Evolutionary conservation across 2,113 vertebrate genomes (phyloP), one percentile per base, ranked within the genome.

Genomic region (Thomomys bottae): DNA sequence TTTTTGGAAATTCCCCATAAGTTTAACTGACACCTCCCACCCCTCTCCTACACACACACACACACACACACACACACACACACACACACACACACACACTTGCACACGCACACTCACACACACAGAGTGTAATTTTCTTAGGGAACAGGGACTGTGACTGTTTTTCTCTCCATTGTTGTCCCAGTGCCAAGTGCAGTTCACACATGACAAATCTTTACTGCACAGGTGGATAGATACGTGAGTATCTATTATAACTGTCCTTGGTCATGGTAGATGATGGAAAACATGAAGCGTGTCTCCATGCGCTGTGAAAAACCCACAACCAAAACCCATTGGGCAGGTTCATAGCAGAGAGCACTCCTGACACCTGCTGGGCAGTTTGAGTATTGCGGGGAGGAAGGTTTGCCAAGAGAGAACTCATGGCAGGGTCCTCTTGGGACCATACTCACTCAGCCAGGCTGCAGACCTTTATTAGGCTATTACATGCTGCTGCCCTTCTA

Each of bases 331-430:
- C 32, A 66, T 32, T 40, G 2, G n/a, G 61, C 61, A 82, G 54
- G 20, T 30, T 90, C 64, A 5, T 57, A 75, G 40, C n/a, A 88
- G 88, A 84, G 78, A 80, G n/a, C 92, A 88, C 75, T 38, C 23
- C 24, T 59, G 95, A 91, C 94, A 91, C 68, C 94, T 94, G 66
- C 86, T 92, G 87, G 93, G 54, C 71, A 66, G n/a, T 95, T 45
- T 30, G 30, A 63, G 67, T 40, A 91, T 78, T 30, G 1, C 75
- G 15, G 20, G 64, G 42, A 88, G 76, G 32, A 61, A 64, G 38
- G 34, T 83, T 75, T 78, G 34, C 84, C 40, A 77, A 78, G 6
- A 42, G 34, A 70, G 76, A 75, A 67, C 5, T 7, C 34, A 14
- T 3, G 45, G 3, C 6, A 2, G 3, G 21, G 14, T 59, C 15